phyloP scores from a whole-genome alignment of 2,888 invertebrate species.

The Drepanosiphum platanoidis region DNA sequence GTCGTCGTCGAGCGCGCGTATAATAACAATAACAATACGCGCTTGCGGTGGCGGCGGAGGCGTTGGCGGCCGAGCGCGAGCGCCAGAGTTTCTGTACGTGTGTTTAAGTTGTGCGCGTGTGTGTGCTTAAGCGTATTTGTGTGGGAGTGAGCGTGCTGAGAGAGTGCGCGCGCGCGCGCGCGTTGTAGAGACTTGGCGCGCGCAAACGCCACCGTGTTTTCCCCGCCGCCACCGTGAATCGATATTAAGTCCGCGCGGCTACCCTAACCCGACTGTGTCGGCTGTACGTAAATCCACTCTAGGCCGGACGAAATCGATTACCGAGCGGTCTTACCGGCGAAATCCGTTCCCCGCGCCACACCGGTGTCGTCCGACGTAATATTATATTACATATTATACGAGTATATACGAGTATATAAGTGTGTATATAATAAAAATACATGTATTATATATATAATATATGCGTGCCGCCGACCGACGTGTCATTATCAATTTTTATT shows the following conservation, averaged over 20 bases:
- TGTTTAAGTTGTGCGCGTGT: too few relatives aligned
- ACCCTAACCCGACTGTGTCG: neutral
- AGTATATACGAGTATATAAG: too few relatives aligned
- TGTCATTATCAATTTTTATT: neutral
- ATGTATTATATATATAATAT: too few relatives aligned
- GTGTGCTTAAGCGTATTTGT: neutral
- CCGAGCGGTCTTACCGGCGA: neutral
- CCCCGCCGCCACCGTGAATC: slow-evolving; percentile 18
- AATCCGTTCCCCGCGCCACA: neutral
- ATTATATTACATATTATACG: too few relatives aligned
- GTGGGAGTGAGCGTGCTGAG: neutral
- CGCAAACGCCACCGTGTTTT: neutral
- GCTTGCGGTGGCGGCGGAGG: neutral
- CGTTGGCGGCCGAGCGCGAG: neutral
- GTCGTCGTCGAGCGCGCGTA: slow-evolving; percentile 5
- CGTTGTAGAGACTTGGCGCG: neutral
- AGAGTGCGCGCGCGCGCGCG: neutral
- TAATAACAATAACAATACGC: slow-evolving; percentile 21
- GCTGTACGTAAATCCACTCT: neutral
- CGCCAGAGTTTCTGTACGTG: neutral
- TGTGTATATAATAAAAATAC: too few relatives aligned
- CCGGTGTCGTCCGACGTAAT: neutral
- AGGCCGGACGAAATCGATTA: slow-evolving; percentile 37
- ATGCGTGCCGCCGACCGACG: neutral
- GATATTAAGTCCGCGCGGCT: slow-evolving; percentile 39